Evolutionary conservation across 2,797 vertebrate species (phyloP), one percentile per base, ranked within the genome.

Genomic region (Diplodus sargus): DNA sequence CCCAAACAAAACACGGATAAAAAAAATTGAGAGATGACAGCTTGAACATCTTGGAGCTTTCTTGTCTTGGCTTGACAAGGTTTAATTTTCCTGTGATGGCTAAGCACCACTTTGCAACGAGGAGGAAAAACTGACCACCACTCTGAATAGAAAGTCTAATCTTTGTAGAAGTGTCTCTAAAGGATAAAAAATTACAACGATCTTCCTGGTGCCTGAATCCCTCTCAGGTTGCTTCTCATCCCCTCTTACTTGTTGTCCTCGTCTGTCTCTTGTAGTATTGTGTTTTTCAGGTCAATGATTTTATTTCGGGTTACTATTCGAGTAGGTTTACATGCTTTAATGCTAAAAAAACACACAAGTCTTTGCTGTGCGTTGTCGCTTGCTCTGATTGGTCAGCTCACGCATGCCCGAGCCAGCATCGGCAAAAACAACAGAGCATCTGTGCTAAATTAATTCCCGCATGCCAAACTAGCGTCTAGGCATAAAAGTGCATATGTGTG

Each of bases 41-140:
- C 52, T 7, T 74, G 57, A 67, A 68, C 51, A 28, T 62, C 47
- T n/a, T 42, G 1, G 20, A 63, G 73, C 49, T 56, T 73, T 30
- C 1, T 5, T 54, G 22, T 58, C 67, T 77, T 58, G 34, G 56
- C 78, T 79, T 85, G 69, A 76, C 84, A 25, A 23, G 25, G 34
- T 91, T 85, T 87, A 20, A 73, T 79, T 18, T 18, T 85, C 67
- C 76, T 80, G 81, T 84, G 70, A 82, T 83, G 70, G 85, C 72
- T 70, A 17, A 48, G 78, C 51, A 51, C 70, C 71, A 12, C 43
- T 2, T 43, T 70, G 78, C 63, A 64, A 66, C 73, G 74, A 76
- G 61, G 68, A 78, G 67, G 68, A 62, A 15, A 48, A 59, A 74
- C 54, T 51, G 57, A 30, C 65, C 65, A 28, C 34, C 5, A 23